A percentile compares a stretch with the other conserved stretches of the same genome.
phyloP scores from a whole-genome alignment of 2,888 invertebrate genomes.

The Siphlonurus alternatus region DNA sequence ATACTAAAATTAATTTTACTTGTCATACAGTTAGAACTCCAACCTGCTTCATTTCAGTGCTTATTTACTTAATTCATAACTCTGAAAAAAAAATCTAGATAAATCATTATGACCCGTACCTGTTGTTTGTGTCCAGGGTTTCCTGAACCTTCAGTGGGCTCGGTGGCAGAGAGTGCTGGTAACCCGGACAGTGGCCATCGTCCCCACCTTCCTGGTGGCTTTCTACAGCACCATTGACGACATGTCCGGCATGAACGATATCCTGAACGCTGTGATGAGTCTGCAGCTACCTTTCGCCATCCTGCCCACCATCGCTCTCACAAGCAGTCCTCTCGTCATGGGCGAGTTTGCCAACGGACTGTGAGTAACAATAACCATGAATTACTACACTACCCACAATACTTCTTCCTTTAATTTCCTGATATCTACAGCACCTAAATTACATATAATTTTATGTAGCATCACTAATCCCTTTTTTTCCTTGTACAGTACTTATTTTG shows the following conservation, averaged over 20 bases:
- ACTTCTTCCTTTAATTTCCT: no score
- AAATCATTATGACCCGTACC: no score
- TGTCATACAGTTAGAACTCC: no score
- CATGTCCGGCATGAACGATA: conserved; percentile 65
- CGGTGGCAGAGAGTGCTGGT: conserved; percentile 74
- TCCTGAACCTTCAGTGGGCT: conserved; percentile 67
- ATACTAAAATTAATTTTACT: no score
- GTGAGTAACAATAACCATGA: conserved; percentile 31
- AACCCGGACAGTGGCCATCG: conserved; percentile 68
- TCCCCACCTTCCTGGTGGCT: conserved; percentile 50
- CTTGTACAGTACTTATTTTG: no score
- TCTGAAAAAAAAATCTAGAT: no score
- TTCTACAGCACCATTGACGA: conserved; percentile 47
- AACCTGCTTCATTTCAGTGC: no score
- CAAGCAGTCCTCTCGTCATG: conserved; percentile 62
- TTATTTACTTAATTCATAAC: no score
- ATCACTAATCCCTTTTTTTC: no score
- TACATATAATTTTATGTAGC: no score
- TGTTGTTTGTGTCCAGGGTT: no score
- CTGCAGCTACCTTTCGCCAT: conserved; percentile 76
- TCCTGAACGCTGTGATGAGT: conserved; percentile 73
- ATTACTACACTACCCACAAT: not conserved
- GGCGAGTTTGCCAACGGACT: conserved; percentile 66
- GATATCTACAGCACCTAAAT: no score
- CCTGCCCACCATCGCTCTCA: conserved; percentile 72